Percentiles rank a stretch among this genome's conserved stretches.
Conservation (phyloP, 2,888 invertebrate genomes). For the Oithona nana region DNA sequence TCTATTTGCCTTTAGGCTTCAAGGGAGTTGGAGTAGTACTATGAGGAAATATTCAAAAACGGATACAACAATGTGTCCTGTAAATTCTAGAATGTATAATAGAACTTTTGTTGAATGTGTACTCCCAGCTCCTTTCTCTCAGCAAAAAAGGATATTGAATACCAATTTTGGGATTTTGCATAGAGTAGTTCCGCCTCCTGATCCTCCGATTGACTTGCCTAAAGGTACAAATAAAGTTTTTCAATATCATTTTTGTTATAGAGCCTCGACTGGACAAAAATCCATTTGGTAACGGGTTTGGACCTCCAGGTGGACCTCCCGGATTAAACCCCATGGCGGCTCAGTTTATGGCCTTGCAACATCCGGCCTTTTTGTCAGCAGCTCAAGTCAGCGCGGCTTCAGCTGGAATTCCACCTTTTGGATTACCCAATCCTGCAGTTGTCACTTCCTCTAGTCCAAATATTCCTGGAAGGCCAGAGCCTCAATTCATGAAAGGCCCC, state of each 20-base stretch:
- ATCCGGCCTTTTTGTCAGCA: slow-evolving; percentile 30
- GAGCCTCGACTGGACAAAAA: slow-evolving; percentile 14
- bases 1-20: neutral
- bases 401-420: slow-evolving; percentile 22
- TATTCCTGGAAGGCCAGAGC: neutral
- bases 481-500: slow-evolving; percentile 6
- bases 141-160: neutral
- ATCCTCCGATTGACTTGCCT: neutral
- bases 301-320: slow-evolving; percentile 43
- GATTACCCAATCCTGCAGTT: neutral
- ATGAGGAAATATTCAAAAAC: neutral
- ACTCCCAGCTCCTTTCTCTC: too few species aligned
- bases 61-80: neutral
- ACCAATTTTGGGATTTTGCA: neutral
- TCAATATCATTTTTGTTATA: too few species aligned
- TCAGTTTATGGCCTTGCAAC: slow-evolving; percentile 76
- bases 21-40: too few species aligned
- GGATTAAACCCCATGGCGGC: slow-evolving; percentile 61
- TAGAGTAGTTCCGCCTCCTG: neutral
- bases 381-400: neutral
- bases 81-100: neutral
- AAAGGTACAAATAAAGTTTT: neutral
- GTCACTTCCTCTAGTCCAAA: slow-evolving; percentile 8
- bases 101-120: too few species aligned
- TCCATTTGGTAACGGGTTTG: slow-evolving; percentile 4